These are phyloP conservation scores for Clarias gariepinus DNA, from an alignment of 2,113 vertebrate genomes.

Conservation along the genomic window DNA sequence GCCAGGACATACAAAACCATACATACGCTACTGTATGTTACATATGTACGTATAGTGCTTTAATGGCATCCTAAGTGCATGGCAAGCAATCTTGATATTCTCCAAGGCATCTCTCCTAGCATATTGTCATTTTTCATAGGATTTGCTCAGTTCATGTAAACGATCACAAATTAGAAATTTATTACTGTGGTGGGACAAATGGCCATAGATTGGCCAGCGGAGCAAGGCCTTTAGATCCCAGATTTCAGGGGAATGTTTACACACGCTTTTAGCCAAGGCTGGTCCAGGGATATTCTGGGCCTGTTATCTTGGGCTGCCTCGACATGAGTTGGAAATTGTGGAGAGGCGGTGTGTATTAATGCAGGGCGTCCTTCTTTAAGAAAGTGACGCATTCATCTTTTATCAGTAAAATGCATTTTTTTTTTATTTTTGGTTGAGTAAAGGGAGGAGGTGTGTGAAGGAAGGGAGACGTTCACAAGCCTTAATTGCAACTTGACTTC, in stretches of 20 bases:
- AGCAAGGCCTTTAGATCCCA: constrained; percentile 51
- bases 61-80: constrained; percentile 1
- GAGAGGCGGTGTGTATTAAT: constrained; percentile 39
- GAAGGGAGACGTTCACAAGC: constrained; percentile 48
- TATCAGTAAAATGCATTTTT: constrained; percentile 36
- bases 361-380: constrained; percentile 8
- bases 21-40: neutral
- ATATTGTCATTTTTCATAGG: constrained; percentile 15
- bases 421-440: constrained; percentile 29
- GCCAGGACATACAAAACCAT: neutral
- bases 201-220: constrained; percentile 50
- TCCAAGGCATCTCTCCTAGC: constrained; percentile 19
- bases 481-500: constrained; percentile 65
- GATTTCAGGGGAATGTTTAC: constrained; percentile 64
- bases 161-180: constrained; percentile 17
- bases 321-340: constrained; percentile 13
- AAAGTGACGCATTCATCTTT: constrained; percentile 23
- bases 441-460: constrained; percentile 53
- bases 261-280: constrained; percentile 64
- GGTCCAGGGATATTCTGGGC: constrained; percentile 62
- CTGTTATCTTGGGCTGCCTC: constrained; percentile 65
- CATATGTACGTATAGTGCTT: neutral
- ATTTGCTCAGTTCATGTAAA: constrained; percentile 13
- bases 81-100: neutral
- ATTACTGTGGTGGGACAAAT: constrained; percentile 29